These are phyloP conservation scores for Cephus runcator DNA, from an alignment of 2,888 invertebrate genomes.

Conservation along the genomic window DNA sequence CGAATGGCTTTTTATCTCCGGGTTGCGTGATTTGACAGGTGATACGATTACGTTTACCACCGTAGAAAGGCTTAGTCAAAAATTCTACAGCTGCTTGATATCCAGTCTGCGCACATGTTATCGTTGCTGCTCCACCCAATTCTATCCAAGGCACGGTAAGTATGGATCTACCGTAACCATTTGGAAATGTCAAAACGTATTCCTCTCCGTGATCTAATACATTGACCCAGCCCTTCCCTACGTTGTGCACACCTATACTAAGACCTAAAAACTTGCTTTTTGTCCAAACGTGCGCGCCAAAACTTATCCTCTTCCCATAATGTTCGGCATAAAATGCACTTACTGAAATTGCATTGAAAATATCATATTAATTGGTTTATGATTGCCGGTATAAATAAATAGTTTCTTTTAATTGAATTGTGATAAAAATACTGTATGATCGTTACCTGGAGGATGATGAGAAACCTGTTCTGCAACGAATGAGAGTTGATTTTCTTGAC, in stretches of 20 bases:
- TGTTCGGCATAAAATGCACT: conserved; percentile 99
- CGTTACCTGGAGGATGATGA: conserved; percentile 94
- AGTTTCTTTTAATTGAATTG: conserved; percentile 2
- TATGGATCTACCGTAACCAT: conserved; percentile 98
- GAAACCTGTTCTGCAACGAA: conserved; percentile 99
- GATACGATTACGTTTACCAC: conserved; percentile 92
- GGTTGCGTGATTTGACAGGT: conserved; percentile 84
- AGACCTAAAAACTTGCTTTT: conserved; percentile 99
- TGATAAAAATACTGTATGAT: not conserved
- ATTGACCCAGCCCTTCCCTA: conserved; percentile 93
- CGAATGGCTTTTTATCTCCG: conserved; percentile 89
- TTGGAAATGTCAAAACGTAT: conserved; percentile 96
- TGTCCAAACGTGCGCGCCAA: conserved; percentile 98
- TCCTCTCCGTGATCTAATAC: conserved; percentile 92
- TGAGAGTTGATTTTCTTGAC: conserved; percentile 84
- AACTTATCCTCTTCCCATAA: conserved; percentile 86
- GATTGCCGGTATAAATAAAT: not conserved
- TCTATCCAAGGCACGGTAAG: conserved; percentile 99
- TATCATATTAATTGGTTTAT: not conserved
- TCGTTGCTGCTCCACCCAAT: conserved; percentile 90
- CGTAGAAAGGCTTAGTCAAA: conserved; percentile 97
- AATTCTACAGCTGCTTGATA: conserved; percentile 95
- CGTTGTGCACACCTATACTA: conserved; percentile 97
- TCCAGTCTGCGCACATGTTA: conserved; percentile 93
- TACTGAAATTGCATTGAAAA: conserved; percentile 69